A percentile compares a stretch with the other conserved stretches of the same genome.
Conservation (phyloP, 1,140 invertebrate species). For the Homarus americanus region DNA sequence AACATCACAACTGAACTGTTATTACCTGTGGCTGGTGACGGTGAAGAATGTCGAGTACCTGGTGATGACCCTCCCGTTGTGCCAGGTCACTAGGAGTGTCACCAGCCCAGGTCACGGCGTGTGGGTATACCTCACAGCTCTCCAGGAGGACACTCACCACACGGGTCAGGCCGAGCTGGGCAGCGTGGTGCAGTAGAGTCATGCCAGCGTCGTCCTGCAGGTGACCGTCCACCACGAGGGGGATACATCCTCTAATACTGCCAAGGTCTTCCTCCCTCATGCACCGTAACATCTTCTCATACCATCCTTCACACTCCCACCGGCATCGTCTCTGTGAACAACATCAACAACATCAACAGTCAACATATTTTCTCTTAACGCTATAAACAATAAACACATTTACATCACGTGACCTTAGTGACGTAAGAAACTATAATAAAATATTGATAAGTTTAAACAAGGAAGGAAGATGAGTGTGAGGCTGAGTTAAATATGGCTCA, state of each 20-base stretch:
- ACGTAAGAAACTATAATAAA: no score
- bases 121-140: not conserved
- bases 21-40: no score
- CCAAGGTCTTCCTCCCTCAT: not conserved
- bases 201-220: not conserved
- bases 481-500: no score
- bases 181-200: not conserved
- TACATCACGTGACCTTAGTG: no score
- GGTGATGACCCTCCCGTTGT: slow-evolving; percentile 6
- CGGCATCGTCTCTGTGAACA: not conserved
- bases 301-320: not conserved
- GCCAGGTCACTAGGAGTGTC: slow-evolving; percentile 18
- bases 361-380: not conserved
- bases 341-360: not conserved
- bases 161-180: not conserved
- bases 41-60: not conserved
- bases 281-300: not conserved
- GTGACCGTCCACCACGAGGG: not conserved
- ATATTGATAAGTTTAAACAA: no score
- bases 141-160: not conserved
- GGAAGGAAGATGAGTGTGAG: no score
- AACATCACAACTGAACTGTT: no score
- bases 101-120: not conserved
- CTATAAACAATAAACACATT: no score
- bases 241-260: not conserved